Base-by-base conservation (phyloP, 2,888 invertebrate species). In the Hydropsyche betteni region DNA sequence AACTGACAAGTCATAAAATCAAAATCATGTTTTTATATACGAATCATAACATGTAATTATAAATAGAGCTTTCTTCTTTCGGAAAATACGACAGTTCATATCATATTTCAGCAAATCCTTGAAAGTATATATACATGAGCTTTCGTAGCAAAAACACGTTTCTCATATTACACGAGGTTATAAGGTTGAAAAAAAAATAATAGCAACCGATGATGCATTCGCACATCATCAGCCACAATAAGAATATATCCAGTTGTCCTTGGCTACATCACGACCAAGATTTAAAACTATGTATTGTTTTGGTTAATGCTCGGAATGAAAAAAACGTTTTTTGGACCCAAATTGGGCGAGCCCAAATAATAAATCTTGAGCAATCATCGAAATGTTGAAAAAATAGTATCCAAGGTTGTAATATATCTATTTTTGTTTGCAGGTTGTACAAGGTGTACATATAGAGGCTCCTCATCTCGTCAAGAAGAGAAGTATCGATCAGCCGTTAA, bases 381-480 rank as follows among this genome's bases (percentile, higher is more conserved):
- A 55, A 55, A 55, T 14, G n/a, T 14, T n/a, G 12, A 14, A 12
- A n/a, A n/a, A 55, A 55, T 8, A 2, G 51, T n/a, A 55, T 16
- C 24, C 24, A 44, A 44, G 44, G 44, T 44, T 44, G 44, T 44
- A 44, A 61, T 64, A 64, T n/a, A 33, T 36, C 24, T 61, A 36
- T 64, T 81, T 81, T 81, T 81, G 80, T 81, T 88, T 85, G 5
- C 88, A 96, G 94, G 92, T 96, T 76, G 87, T 95, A 71, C 92
- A 93, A 81, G 94, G 93, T 8, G 94, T 94, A 4, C 92, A 93
- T 82, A 90, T 95, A 81, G 95, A 95, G 81, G 90, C 93, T 10
- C 90, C 88, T 6, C 94, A 94, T 82, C 84, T 93, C 80, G 91
- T 94, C 83, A 92, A 89, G 82, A 94, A 93, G 83, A 87, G 96